These are phyloP conservation scores for Bradypodion ventrale DNA, from an alignment of 2,797 vertebrate genomes.

Conservation along the genomic window DNA sequence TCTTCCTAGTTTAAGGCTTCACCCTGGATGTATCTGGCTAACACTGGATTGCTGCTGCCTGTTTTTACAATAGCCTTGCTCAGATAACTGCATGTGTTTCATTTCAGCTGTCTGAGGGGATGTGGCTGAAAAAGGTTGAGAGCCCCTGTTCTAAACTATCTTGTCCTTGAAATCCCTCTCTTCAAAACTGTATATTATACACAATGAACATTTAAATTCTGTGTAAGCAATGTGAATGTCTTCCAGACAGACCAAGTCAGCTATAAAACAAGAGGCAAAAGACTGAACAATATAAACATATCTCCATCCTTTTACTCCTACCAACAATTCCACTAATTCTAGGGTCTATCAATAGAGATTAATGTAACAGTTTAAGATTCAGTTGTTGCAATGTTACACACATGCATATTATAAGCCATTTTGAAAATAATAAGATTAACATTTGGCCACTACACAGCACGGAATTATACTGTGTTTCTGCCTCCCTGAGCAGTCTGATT, in stretches of 20 bases:
- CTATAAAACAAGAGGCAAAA: background rate
- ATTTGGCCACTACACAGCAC: background rate
- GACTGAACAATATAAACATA: background rate
- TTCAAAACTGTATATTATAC: background rate
- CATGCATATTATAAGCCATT: background rate
- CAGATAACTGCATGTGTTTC: background rate
- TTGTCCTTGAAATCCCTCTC: slow-evolving; percentile 11
- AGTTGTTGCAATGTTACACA: background rate
- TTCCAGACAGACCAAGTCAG: background rate
- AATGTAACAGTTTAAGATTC: background rate
- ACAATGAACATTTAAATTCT: background rate
- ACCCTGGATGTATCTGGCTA: background rate
- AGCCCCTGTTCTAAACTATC: slow-evolving; percentile 12
- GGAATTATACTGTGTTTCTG: background rate
- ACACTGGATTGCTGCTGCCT: background rate
- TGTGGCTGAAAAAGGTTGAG: too few species aligned
- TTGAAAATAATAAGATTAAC: background rate
- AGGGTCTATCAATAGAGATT: background rate
- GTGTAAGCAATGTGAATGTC: background rate
- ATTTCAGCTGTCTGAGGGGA: too few species aligned
- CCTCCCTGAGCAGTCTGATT: slow-evolving; percentile 5
- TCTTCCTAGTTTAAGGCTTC: background rate
- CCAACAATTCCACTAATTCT: background rate
- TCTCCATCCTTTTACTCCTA: background rate
- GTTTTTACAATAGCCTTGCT: background rate